Base-by-base conservation (phyloP, 2,888 invertebrate genomes). In the Dysmachus trigonus region DNA sequence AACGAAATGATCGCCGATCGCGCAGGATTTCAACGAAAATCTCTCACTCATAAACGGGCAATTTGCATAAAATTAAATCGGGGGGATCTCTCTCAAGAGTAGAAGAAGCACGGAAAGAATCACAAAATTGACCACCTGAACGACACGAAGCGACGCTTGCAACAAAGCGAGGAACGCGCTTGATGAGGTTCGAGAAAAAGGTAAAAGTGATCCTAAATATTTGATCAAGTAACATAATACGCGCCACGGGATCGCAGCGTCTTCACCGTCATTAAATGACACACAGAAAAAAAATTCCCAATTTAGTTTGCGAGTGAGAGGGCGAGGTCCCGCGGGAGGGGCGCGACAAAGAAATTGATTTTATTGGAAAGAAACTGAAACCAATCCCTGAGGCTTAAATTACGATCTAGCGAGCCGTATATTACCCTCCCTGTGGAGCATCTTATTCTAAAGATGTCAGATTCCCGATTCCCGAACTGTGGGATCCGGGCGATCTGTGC, bases 41-140 rank as follows among this genome's bases (percentile, higher is more conserved):
- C 51, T 51, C 79, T 51, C 51, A 27, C 79, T 31, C 51, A 84
- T 86, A 86, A 85, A 85, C 85, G 85, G 30, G 62, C 72, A 79
- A 85, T 33, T 85, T 84, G 79, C 79, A 85, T 79, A 81, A 85
- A 86, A 85, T 73, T 84, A 71, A 62, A 84, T 51, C 62, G 71
- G 41, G 71, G 51, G n/a, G n/a, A n/a, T n/a, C n/a, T n/a, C n/a
- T n/a, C 47, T n/a, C 10, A 18, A 62, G n/a, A n/a, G n/a, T n/a
- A n/a, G n/a, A n/a, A n/a, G 79, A 79, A 51, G 47, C 30, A 79
- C 33, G 47, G 30, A n/a, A 79, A 79, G 27, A 47, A 76, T 51
- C 33, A 47, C n/a, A 47, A 51, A 41, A 27, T 30, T 27, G 79
- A 51, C 79, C 79, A 79, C 79, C 51, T 51, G 27, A 79, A 79